phyloP scores from a whole-genome alignment of 2,113 vertebrate genomes.

The Speoplatyrhinus poulsoni region DNA sequence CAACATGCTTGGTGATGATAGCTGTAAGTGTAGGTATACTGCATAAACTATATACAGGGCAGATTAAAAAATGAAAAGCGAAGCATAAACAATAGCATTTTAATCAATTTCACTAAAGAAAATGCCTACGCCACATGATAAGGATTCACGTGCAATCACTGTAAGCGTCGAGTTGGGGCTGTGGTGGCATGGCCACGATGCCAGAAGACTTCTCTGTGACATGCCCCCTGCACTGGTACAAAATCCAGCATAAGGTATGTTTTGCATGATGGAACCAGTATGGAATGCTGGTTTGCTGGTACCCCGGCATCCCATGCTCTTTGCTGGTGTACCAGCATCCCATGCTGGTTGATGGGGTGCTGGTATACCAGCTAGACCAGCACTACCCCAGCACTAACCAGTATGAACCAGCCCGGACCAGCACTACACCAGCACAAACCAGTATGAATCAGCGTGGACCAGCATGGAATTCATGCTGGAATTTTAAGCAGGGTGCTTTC shows the following conservation, averaged over 20 bases:
- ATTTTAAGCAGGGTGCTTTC: constrained; percentile 31
- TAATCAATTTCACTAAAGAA: constrained; percentile 74
- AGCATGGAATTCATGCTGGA: no score
- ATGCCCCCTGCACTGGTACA: constrained; percentile 58
- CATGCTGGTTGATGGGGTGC: no score
- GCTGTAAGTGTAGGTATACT: constrained; percentile 57
- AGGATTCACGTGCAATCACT: constrained; percentile 79
- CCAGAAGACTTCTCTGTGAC: constrained; percentile 71
- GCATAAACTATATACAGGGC: constrained; percentile 44
- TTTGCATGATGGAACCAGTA: no score
- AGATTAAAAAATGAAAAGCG: constrained; percentile 66
- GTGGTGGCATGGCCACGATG: constrained; percentile 46
- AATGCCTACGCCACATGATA: constrained; percentile 76
- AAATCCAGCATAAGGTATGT: no score
- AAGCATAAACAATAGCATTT: constrained; percentile 78
- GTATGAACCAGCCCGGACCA: no score
- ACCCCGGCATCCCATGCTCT: no score
- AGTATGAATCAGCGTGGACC: no score
- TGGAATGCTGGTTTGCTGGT: no score
- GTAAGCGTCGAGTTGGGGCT: constrained; percentile 69
- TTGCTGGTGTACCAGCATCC: no score
- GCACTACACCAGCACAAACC: no score
- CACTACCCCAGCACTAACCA: no score
- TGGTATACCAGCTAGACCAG: no score
- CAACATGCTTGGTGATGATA: constrained; percentile 67